Evolutionary conservation across 2,888 invertebrate genomes (phyloP).

Genomic region (Drosophila phalerata): DNA sequence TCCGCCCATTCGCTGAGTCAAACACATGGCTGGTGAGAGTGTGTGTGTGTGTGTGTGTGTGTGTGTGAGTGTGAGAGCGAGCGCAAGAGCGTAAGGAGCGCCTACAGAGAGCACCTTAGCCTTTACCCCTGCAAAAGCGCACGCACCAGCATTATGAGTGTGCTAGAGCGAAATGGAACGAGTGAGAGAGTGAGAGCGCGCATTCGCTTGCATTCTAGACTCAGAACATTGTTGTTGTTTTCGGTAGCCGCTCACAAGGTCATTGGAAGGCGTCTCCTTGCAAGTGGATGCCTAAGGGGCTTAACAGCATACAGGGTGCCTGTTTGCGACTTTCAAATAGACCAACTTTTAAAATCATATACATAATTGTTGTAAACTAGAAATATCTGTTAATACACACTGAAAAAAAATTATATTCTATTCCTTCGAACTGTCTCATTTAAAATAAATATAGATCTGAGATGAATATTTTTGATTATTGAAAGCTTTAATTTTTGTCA

Average conservation of each 20-base stretch:
- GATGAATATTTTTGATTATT: too few relatives aligned
- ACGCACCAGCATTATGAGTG: conserved; percentile 20
- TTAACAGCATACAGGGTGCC: conserved; percentile 60
- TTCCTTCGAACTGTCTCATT: too few relatives aligned
- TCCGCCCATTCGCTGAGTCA: conserved; percentile 63
- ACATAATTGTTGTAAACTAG: too few relatives aligned
- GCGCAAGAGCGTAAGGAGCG: conserved; percentile 13
- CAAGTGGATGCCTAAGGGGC: conserved; percentile 54
- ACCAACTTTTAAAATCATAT: neutral
- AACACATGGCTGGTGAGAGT: conserved; percentile 41
- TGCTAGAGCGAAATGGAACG: neutral
- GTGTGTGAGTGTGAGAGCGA: conserved; percentile 1
- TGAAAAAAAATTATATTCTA: too few relatives aligned
- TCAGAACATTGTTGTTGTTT: conserved; percentile 17
- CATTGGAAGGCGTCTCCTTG: conserved; percentile 72
- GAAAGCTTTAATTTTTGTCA: too few relatives aligned
- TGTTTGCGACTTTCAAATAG: neutral
- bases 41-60: neutral
- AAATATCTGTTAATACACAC: too few relatives aligned
- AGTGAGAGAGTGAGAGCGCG: neutral
- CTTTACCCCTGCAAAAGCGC: conserved; percentile 39
- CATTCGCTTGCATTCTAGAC: conserved; percentile 31
- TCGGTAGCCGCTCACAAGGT: conserved; percentile 67
- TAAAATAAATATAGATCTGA: too few relatives aligned
- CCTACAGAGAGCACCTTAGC: conserved; percentile 26